Base-by-base conservation (phyloP, 23 tunicate genomes). In the Aplidium turbinatum region DNA sequence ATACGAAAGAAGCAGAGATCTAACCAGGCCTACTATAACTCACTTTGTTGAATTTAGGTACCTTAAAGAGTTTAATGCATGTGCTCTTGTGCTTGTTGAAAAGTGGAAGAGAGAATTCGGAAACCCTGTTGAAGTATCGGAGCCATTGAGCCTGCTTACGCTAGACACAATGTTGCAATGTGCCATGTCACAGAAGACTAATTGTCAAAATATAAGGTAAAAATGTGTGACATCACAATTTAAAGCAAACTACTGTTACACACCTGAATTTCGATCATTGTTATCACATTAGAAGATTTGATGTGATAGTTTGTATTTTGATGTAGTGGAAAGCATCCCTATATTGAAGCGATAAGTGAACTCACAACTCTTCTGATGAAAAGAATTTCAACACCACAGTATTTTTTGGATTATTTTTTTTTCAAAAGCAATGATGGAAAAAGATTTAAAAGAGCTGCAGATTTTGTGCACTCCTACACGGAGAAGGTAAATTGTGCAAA, bases 111-210 rank as follows among this genome's bases (percentile, higher is more conserved):
- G 38, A 2, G 28, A 55, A 7, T 52, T 33, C 33, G 73, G 73
- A 1, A 50, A 62, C 9, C 46, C 78, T 4, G 32, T 55, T 31
- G 83, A 85, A 29, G 48, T 85, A 34, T 67, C 48, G 3, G 87
- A 40, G 28, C 72, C 57, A 5, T 29, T 84, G n/a, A 54, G 91
- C 40, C 53, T 77, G 40, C 73, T 91, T 82, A 61, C 97, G 34
- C 60, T 91, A 25, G 91, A 84, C 46, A 68, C 81, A 1, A 91
- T 91, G 70, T 72, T 91, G 48, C 73, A 63, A 29, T 91, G 97
- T 58, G 84, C 86, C 19, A 72, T 84, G 82, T 91, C 97, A 32
- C 39, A 40, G 1, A 30, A 79, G 16, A 70, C 91, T 19, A 57
- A 72, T 47, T 82, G 88, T 31, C 86, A 77, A 56, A 33, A 47